Evolutionary conservation across 2,113 vertebrate genomes (phyloP).

Genomic region (Cariama cristata): DNA sequence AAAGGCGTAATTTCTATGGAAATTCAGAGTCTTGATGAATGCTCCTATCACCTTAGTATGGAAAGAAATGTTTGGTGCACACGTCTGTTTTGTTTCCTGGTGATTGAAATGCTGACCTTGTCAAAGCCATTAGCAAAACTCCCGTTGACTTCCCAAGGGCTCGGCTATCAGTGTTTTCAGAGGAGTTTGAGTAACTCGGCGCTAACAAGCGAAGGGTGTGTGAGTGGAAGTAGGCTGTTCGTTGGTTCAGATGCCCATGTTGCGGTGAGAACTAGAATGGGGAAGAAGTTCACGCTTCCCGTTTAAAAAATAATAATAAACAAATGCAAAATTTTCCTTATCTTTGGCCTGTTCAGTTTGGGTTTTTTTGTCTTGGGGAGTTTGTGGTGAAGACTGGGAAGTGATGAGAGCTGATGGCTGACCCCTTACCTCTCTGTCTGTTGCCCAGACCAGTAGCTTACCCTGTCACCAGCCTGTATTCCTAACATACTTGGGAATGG

Average conservation of each 20-base stretch:
- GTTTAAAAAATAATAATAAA: background rate
- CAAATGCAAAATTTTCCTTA: background rate
- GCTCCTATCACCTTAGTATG: background rate
- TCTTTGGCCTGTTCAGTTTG: background rate
- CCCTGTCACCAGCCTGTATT: background rate
- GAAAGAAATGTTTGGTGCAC: background rate
- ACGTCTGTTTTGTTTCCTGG: background rate
- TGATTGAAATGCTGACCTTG: background rate
- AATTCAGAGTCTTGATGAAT: background rate
- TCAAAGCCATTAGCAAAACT: background rate
- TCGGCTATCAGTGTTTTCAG: background rate
- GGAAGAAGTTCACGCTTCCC: background rate
- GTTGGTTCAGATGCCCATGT: fast-evolving
- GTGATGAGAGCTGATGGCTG: background rate
- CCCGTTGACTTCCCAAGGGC: background rate
- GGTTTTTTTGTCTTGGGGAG: background rate
- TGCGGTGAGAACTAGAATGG: background rate
- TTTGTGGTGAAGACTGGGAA: background rate
- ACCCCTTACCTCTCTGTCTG: background rate
- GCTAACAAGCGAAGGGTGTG: background rate
- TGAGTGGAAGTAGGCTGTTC: background rate
- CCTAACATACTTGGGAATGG: background rate
- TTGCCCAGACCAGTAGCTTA: background rate
- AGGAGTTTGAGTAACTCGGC: background rate
- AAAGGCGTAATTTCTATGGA: background rate